Base-by-base conservation (phyloP, 1,140 invertebrate genomes). In the Drosophila bipectinata region DNA sequence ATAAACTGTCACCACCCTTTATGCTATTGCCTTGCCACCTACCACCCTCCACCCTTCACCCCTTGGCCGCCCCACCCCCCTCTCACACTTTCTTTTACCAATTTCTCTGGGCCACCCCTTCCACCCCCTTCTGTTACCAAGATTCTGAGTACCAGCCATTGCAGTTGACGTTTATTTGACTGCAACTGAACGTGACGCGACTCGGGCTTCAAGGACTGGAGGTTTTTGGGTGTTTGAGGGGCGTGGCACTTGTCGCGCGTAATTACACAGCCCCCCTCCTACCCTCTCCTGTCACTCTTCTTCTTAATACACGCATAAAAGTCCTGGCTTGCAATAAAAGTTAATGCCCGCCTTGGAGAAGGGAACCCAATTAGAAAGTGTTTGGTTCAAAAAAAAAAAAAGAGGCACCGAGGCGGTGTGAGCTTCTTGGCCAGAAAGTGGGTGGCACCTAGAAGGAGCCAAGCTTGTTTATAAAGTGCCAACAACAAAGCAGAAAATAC, bases 151-250 rank as follows among this genome's bases (percentile, higher is more conserved):
- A 45, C 41, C 64, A 53, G 69, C 67, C n/a, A 57, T 77, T 72
- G 71, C 81, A 72, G 67, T 66, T 83, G 80, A 83, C 80, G 77
- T 85, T 83, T 83, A 83, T 83, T 83, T 83, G 80, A 83, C 80
- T 83, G 80, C 81, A 83, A 77, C 80, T 80, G 72, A 84, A 85
- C 80, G 80, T 83, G 80, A 79, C 72, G 77, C 54, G 62, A 58
- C 73, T 63, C 45, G 34, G 10, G 10, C 12, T 10, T n/a, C 34
- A 37, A 37, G 34, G 34, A 3, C 10, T 3, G 12, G 10, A 10
- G 30, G 47, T 26, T 9, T 0, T 14, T 4, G 30, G 14, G 12
- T n/a, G n/a, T 12, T 41, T 12, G 34, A n/a, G 41, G 15, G 59
- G 68, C 49, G 74, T 58, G 59, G 64, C 79, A 79, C 80, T 83